Evolutionary conservation across 2,888 invertebrate species (phyloP).

Genomic region (Oscheius sp.): DNA sequence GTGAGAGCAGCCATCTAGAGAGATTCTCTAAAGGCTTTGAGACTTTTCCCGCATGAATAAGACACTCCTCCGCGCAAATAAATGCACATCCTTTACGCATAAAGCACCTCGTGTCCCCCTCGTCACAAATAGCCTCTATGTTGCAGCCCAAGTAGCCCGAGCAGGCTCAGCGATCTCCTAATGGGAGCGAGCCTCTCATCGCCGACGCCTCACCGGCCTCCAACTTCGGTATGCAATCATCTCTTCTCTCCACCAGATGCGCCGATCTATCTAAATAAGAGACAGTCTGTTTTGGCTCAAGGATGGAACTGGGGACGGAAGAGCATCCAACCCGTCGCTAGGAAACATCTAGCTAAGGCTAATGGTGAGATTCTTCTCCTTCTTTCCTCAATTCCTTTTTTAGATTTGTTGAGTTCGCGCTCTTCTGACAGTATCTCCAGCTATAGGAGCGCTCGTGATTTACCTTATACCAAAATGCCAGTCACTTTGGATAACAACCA

Average conservation of each 20-base stretch:
- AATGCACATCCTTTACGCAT: too few relatives aligned
- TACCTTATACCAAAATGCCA: constrained; percentile 42
- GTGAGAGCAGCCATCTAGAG: background rate
- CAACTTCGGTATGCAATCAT: constrained; percentile 60
- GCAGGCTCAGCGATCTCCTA: constrained; percentile 13
- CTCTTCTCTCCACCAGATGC: constrained; percentile 59
- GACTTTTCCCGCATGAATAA: constrained; percentile 3
- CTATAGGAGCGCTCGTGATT: constrained; percentile 26
- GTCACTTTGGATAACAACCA: constrained; percentile 74
- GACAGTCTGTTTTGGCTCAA: constrained; percentile 46
- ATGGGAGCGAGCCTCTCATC: constrained; percentile 62
- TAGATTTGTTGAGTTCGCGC: constrained; percentile 26
- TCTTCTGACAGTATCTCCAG: constrained; percentile 28
- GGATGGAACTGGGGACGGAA: constrained; percentile 57
- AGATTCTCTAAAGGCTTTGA: background rate
- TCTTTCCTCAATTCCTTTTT: too few relatives aligned
- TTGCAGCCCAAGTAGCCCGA: background rate
- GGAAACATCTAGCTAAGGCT: constrained; percentile 28
- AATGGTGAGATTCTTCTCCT: constrained; percentile 25
- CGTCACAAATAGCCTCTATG: background rate
- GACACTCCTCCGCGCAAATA: background rate
- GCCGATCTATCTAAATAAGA: constrained; percentile 44
- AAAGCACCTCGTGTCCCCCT: background rate
- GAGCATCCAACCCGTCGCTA: constrained; percentile 45
- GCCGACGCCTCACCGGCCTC: constrained; percentile 50